Evolutionary conservation across 2,113 vertebrate species (phyloP).

Genomic region (Lontra canadensis): DNA sequence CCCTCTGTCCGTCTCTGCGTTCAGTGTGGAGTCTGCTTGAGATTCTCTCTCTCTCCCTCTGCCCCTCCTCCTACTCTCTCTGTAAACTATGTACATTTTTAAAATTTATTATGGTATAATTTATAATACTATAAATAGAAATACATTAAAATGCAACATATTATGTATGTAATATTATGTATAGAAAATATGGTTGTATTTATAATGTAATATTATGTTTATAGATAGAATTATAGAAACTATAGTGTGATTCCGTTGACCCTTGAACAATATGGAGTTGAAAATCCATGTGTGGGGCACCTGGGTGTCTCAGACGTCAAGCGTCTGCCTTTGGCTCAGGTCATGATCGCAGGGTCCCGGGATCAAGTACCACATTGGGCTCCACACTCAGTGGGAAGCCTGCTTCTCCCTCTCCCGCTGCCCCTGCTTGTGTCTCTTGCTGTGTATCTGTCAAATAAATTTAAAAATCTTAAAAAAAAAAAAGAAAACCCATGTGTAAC

Average conservation of each 20-base stretch:
- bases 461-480: no score
- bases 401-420: no score
- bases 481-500: not conserved
- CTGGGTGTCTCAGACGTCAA: no score
- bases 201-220: not conserved
- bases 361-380: no score
- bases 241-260: not conserved
- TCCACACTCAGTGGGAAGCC: no score
- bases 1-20: no score
- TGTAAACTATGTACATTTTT: not conserved
- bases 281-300: not conserved
- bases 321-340: no score
- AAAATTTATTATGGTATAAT: not conserved
- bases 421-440: no score
- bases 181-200: no score
- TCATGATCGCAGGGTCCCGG: no score
- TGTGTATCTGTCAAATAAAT: no score
- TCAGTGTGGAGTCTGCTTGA: not conserved
- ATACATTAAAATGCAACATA: not conserved
- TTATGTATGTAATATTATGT: not conserved
- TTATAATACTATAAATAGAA: not conserved
- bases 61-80: rapidly evolving
- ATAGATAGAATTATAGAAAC: no score
- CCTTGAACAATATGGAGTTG: not conserved
- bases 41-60: not conserved